Base-by-base conservation (phyloP, 2,113 vertebrate genomes). In the Cynopterus brachyotis region DNA sequence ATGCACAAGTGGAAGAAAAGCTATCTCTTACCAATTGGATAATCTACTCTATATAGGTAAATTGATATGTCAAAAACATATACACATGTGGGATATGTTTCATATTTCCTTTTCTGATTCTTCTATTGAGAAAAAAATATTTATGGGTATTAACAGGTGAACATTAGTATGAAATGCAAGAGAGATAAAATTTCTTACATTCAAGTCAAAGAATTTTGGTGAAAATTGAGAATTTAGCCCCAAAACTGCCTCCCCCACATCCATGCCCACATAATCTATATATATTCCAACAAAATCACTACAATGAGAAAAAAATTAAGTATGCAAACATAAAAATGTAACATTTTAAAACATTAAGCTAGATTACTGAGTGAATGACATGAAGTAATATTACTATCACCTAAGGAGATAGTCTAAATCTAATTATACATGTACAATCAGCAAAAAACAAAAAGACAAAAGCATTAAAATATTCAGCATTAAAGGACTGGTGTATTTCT, bases 161-260 rank as follows among this genome's bases (percentile, higher is more conserved):
- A 76, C 50, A 42, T 12, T 19, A 81, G 32, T 24, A 73, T 70
- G n/a, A 94, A 89, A 88, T 20, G 45, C 20, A 95, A 95, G 88
- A 7, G 6, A 35, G n/a, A 2, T 76, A 6, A 69, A 91, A 69
- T 64, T 26, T 85, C 57, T 55, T 96, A 35, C 9, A 85, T 67
- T 91, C 22, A 84, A 80, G 17, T 75, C n/a, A 66, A 78, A 86
- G 83, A 81, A 66, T 76, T 94, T 80, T 83, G 53, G 79, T 42
- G 37, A 82, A 91, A 90, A 88, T 19, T 79, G 30, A 87, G n/a
- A 93, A 90, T 55, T 87, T 45, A 85, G 15, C 40, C 15, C 20
- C 2, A 91, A 81, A 20, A 80, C 8, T 83, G 62, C 24, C 37
- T 91, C 55, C 45, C 26, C 13, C 19, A 66, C 6, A 76, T 40